Evolutionary conservation across 2,113 vertebrate species (phyloP), one percentile per base, ranked within the genome.

Genomic region (Catharus bicknelli): DNA sequence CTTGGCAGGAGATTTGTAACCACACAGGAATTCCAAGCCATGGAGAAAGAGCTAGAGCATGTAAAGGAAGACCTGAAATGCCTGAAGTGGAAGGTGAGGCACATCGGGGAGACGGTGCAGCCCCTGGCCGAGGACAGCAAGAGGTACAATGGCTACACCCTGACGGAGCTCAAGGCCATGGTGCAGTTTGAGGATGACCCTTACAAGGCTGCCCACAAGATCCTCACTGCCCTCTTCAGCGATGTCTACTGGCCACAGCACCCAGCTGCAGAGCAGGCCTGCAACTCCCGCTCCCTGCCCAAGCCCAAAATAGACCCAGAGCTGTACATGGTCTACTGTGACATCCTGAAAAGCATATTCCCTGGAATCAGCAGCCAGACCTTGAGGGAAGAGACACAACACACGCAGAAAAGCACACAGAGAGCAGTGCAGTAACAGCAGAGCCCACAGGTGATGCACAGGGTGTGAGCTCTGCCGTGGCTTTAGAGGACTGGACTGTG

Each of bases 91-190:
- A 96, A 96, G 74, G 94, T 94, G 78, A 89, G 93, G 29, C 96
- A 96, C 88, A 93, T 96, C 2, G 93, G 94, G 9, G 96, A 94
- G 90, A 88, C 92, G 0, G 95, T 93, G 83, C 97, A 94, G 83
- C 93, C 95, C 29, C 78, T 69, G 85, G 88, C 90, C 1, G 93
- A 96, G 51, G 93, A 95, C 88, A 94, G 93, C 91, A 95, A 95
- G 91, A 87, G 93, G 42, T 96, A 97, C 95, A 95, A 96, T 0
- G 96, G 96, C 54, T 94, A 96, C 27, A 96, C 95, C 72, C 84
- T 96, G 90, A 88, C 0, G 5, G 96, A 97, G 96, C 96, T 96
- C 70, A 93, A 88, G 95, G 96, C 94, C 14, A 95, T 96, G 96
- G 96, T 91, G 75, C 95, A 96, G 91, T 87, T 42, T 10, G 96